Percentiles rank a stretch among this genome's conserved stretches.
These are phyloP conservation scores for Poecilia gillii DNA, from an alignment of 2,797 vertebrate species.

Conservation along the genomic window DNA sequence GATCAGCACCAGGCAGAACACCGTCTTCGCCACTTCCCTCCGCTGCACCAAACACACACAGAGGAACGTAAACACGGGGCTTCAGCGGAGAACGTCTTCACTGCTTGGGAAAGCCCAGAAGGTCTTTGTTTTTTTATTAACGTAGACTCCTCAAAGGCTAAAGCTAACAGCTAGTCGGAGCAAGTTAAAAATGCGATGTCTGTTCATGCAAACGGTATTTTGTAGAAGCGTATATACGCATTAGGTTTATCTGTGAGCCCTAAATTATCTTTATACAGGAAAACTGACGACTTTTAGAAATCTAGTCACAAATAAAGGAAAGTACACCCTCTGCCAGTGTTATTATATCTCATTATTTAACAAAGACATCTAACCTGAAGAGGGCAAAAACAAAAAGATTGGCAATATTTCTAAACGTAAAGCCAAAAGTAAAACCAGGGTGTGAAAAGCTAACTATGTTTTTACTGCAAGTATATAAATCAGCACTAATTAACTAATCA, in stretches of 20 bases:
- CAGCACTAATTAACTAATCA: too few relatives aligned
- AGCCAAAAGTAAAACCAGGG: too few relatives aligned
- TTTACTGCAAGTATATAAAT: too few relatives aligned
- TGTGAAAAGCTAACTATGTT: too few relatives aligned
- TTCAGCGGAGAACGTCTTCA: background rate
- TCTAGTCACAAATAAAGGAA: too few relatives aligned
- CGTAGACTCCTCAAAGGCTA: background rate
- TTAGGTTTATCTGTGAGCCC: background rate
- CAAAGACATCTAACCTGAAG: too few relatives aligned
- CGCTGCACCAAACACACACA: slow-evolving; percentile 51
- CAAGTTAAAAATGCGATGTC: background rate
- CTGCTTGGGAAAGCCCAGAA: background rate
- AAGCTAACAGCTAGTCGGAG: background rate
- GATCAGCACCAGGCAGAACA: slow-evolving; percentile 91
- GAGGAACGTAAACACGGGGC: slow-evolving; percentile 7
- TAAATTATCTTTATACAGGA: background rate
- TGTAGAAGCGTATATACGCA: background rate
- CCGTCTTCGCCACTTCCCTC: slow-evolving; percentile 88
- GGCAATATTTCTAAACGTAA: too few relatives aligned
- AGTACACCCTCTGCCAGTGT: too few relatives aligned
- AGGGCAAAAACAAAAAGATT: too few relatives aligned
- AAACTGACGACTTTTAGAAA: background rate
- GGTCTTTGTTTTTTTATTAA: background rate
- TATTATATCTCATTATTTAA: too few relatives aligned
- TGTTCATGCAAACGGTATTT: background rate